Base-by-base conservation (phyloP, 2,113 vertebrate species). In the Danionella cerebrum region DNA sequence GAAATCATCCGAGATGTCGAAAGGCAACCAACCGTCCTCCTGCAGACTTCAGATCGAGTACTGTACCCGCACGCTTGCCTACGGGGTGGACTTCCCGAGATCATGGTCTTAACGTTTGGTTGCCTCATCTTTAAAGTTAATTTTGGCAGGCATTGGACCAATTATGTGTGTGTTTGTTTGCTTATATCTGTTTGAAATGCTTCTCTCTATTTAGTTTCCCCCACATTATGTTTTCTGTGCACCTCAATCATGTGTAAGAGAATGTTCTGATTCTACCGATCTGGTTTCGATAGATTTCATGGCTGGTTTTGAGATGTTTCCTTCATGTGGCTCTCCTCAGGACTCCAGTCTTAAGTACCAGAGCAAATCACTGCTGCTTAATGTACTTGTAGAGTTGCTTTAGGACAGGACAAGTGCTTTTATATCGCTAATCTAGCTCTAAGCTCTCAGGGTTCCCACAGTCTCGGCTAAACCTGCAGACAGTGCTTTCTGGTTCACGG, bases 111-210 rank as follows among this genome's bases (percentile, higher is more conserved):
- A 14, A 22, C 19, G 63, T 63, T 62, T 84, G 78, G 82, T 80
- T 79, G 71, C 80, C 82, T 84, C 72, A 78, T 76, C 77, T 71
- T 69, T 58, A 51, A 51, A n/a, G 12, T 8, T 79, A 3, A 82
- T 84, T 77, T 81, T 79, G 86, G 83, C 80, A 75, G 77, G 71
- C 83, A 79, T 86, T 80, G 89, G 89, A 91, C 90, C 88, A 88
- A 86, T 82, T 84, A 72, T 65, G 70, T 73, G 76, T 71, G 76
- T 76, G 54, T 54, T 31, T 4, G 44, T 38, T 69, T 47, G 73
- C 71, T 70, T 67, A 38, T 68, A 72, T 50, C 58, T 50, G 31
- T 67, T 53, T 54, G 45, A 60, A 14, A 31, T 21, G 31, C 25
- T 54, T 24, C 65, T 52, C 62, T 59, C 52, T 19, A n/a, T 44